Evolutionary conservation across 1,140 invertebrate genomes (phyloP), one percentile per base, ranked within the genome.

Genomic region (Brachionus paranguensis): DNA sequence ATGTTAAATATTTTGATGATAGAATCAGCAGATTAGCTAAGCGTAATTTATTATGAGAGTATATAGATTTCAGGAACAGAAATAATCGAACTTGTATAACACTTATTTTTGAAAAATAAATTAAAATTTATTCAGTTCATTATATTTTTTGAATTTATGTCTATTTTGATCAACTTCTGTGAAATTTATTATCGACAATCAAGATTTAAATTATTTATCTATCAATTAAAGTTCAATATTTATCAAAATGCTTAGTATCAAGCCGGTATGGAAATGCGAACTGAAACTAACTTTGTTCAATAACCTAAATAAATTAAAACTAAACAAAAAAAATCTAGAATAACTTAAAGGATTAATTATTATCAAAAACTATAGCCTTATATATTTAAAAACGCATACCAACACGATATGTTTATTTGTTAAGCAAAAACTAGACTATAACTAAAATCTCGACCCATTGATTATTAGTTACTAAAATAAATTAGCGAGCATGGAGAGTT

Each of bases 261-360:
- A 60, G 53, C 17, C 53, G 53, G 53, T 20, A 60, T 60, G n/a
- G 53, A 1, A 60, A 60, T 60, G 53, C 33, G 70, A 74, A 43
- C 41, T 74, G 41, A 74, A 74, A 17, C 41, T 74, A 74, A 74
- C 70, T 74, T 74, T 74, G 37, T 74, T 43, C 70, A 74, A 74
- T 74, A 74, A 74, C 70, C 70, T 74, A 74, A 74, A 74, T 74
- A 74, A 74, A 74, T 70, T 70, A 41, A 70, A 70, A 70, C 37
- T 37, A 74, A 74, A 74, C 41, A 74, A 74, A 74, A 74, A 20
- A 74, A 43, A 74, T 17, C 41, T 43, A 74, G 41, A 74, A 68
- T 68, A 68, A 68, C 65, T 68, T 41, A 74, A 74, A 74, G 70
- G 70, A 74, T 74, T 74, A 74, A 74, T 74, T 43, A 74, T 74